Conservation (phyloP, 2,797 vertebrate species). For the Centropyge bicolor region DNA sequence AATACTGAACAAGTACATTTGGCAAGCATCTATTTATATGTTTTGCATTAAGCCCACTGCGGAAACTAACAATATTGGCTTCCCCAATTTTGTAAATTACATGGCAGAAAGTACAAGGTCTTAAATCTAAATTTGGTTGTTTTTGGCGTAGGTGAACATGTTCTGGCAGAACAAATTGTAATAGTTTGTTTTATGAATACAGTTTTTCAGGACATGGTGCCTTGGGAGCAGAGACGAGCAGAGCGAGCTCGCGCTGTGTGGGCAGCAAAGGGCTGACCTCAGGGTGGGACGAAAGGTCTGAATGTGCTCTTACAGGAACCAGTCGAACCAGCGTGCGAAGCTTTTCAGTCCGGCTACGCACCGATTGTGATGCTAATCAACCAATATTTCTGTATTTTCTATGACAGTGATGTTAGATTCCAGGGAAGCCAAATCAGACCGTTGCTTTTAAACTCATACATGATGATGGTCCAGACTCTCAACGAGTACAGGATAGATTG, state of each 20-base stretch:
- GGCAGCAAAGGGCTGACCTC: slow-evolving; percentile 60
- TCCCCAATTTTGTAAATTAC: slow-evolving; percentile 69
- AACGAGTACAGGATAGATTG: background rate
- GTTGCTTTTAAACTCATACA: background rate
- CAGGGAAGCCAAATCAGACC: slow-evolving; percentile 7
- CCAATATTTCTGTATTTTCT: background rate
- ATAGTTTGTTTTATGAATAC: slow-evolving; percentile 75
- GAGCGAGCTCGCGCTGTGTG: slow-evolving; percentile 60
- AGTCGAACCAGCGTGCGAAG: slow-evolving; percentile 21
- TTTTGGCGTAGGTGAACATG: slow-evolving; percentile 73
- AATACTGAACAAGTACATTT: slow-evolving; percentile 57
- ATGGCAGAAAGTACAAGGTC: slow-evolving; percentile 69
- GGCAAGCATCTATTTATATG: slow-evolving; percentile 57
- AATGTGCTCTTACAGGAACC: slow-evolving; percentile 36
- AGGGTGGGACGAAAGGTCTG: slow-evolving; percentile 54
- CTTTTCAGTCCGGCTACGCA: background rate
- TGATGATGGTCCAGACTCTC: background rate
- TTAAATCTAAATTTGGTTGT: slow-evolving; percentile 76
- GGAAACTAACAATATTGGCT: slow-evolving; percentile 68
- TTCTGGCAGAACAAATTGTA: slow-evolving; percentile 84
- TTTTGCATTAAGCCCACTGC: slow-evolving; percentile 61
- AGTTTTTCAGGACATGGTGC: slow-evolving; percentile 71
- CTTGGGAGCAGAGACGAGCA: slow-evolving; percentile 67
- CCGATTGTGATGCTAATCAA: slow-evolving; percentile 2
- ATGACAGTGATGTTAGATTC: too few species aligned